Percentiles rank a stretch among this genome's conserved stretches.
Conservation (phyloP, 2,797 vertebrate genomes). For the Acipenser ruthenus region DNA sequence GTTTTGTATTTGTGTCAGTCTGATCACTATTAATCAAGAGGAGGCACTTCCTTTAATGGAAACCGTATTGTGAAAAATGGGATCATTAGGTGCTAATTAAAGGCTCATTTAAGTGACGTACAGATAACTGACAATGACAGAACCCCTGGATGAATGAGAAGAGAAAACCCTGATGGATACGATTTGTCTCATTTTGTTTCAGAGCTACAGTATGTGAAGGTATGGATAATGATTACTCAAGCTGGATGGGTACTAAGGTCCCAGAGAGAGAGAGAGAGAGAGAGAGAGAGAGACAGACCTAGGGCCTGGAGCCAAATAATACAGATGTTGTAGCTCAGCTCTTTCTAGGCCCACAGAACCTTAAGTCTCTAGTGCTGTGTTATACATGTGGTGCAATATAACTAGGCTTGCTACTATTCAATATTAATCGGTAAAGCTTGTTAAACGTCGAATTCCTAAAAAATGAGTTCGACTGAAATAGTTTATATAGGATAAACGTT, state of each 20-base stretch:
- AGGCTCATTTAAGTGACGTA: background rate
- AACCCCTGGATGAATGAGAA: background rate
- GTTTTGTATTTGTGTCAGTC: background rate
- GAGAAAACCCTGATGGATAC: background rate
- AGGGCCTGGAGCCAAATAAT: no score
- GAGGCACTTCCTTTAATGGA: background rate
- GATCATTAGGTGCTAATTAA: conserved; percentile 1
- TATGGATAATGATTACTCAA: background rate
- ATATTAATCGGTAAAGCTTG: no score
- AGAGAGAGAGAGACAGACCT: background rate
- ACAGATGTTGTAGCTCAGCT: no score
- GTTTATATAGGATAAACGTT: no score
- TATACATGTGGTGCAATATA: no score
- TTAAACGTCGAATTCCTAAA: no score
- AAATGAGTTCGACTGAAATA: no score
- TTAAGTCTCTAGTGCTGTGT: no score
- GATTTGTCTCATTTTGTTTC: background rate
- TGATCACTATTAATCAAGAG: background rate
- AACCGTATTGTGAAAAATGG: background rate
- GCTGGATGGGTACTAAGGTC: background rate
- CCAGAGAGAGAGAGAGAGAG: background rate
- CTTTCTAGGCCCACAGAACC: no score
- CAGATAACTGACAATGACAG: background rate
- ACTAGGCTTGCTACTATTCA: no score
- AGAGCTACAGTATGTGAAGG: background rate